These are phyloP conservation scores for Ascidia mentula DNA, from an alignment of 23 tunicate species.

Conservation along the genomic window DNA sequence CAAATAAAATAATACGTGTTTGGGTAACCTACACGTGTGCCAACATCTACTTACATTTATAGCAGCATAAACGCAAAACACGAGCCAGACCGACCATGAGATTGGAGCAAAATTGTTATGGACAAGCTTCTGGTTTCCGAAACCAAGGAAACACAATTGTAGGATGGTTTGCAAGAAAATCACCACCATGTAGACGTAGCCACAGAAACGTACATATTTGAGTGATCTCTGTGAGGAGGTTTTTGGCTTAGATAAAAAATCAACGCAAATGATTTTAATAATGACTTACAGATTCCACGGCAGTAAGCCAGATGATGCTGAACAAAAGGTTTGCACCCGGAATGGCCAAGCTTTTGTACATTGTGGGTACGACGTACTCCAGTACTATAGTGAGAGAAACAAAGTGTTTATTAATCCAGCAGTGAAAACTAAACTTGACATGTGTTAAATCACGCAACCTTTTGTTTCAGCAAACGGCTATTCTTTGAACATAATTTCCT, in stretches of 20 bases:
- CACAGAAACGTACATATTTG: slow-evolving; percentile 31
- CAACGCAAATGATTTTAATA: neutral
- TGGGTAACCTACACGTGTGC: neutral
- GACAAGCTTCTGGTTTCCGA: slow-evolving; percentile 19
- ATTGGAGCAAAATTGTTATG: slow-evolving; percentile 5
- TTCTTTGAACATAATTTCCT: too few species aligned
- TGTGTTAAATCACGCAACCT: too few species aligned
- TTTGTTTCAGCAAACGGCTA: too few species aligned
- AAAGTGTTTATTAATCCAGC: too few species aligned
- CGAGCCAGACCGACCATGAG: slow-evolving; percentile 46
- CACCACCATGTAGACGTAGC: slow-evolving; percentile 34
- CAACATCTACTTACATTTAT: slow-evolving; percentile 74
- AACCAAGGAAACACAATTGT: slow-evolving; percentile 54
- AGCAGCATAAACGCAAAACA: slow-evolving; percentile 48
- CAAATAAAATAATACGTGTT: neutral
- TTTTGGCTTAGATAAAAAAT: too few species aligned
- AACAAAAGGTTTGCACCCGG: slow-evolving; percentile 62
- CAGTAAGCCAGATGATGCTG: slow-evolving; percentile 73
- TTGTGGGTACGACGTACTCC: slow-evolving; percentile 29
- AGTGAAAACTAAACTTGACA: too few species aligned
- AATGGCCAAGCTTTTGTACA: slow-evolving; percentile 62
- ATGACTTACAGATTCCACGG: slow-evolving; percentile 78
- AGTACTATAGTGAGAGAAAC: slow-evolving; percentile 35
- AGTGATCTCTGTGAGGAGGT: slow-evolving; percentile 58
- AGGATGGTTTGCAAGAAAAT: slow-evolving; percentile 52